These are phyloP conservation scores for Leptatherina wallacei DNA, from an alignment of 2,797 vertebrate species.

Conservation along the genomic window DNA sequence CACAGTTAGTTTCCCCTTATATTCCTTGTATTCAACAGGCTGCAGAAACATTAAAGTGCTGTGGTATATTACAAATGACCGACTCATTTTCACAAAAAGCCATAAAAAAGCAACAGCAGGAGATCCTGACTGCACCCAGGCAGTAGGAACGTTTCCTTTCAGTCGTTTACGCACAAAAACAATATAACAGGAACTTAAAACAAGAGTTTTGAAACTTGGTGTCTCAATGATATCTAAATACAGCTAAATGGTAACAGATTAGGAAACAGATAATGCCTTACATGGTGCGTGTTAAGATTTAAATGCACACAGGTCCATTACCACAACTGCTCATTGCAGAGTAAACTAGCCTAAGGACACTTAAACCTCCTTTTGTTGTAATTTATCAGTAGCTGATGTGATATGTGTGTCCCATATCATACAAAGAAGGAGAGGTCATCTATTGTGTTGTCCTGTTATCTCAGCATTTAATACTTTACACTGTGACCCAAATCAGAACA, in stretches of 20 bases:
- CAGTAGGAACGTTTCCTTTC: not conserved
- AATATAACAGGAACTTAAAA: not conserved
- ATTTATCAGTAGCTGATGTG: not conserved
- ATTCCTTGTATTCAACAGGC: conserved; percentile 7
- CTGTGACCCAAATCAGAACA: conserved; percentile 2
- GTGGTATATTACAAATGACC: not conserved
- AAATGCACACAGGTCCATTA: not conserved
- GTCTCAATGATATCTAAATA: not conserved
- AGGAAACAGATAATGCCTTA: not conserved
- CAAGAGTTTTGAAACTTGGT: not conserved
- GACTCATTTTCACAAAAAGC: not conserved
- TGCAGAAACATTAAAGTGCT: not conserved
- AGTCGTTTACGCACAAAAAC: not conserved
- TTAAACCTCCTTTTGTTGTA: not conserved
- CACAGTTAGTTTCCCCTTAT: not conserved
- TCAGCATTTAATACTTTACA: not conserved
- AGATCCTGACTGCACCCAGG: conserved; percentile 10
- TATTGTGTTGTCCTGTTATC: not conserved
- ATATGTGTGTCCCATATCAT: not conserved
- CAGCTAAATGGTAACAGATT: not conserved
- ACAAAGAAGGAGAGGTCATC: conserved; percentile 1
- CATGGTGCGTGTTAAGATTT: not conserved
- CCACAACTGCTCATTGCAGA: not conserved
- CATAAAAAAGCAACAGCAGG: conserved; percentile 9
- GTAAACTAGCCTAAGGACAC: not conserved